Percentiles rank a stretch among this genome's conserved stretches.
These are phyloP conservation scores for Charadrius vociferus DNA, from an alignment of 2,113 vertebrate species.

Conservation along the genomic window DNA sequence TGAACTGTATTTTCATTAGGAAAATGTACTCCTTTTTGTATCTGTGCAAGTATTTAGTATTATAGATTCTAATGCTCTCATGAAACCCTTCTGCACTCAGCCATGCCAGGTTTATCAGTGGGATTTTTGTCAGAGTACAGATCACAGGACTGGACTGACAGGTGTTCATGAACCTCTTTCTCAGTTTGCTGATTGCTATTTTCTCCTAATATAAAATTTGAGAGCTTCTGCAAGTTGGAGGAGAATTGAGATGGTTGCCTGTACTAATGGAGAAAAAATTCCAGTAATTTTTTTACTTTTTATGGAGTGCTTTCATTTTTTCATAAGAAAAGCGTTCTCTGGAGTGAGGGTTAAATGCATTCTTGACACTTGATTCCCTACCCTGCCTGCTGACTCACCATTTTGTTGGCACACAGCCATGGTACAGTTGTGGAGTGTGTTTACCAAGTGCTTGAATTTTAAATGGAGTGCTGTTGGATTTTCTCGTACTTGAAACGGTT, in stretches of 20 bases:
- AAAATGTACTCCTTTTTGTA: not conserved
- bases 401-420: slow-evolving; percentile 39
- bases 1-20: not conserved
- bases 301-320: not conserved
- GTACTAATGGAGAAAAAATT: not conserved
- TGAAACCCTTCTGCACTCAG: not conserved
- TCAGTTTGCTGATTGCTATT: not conserved
- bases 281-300: not conserved
- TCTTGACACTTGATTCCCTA: slow-evolving; percentile 36
- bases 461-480: slow-evolving; percentile 5
- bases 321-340: not conserved
- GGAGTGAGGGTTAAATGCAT: slow-evolving; percentile 42
- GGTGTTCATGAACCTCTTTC: not conserved
- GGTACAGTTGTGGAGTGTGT: not conserved
- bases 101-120: not conserved
- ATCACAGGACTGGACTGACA: not conserved
- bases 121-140: not conserved
- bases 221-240: not conserved
- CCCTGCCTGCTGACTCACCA: slow-evolving; percentile 57
- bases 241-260: not conserved
- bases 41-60: not conserved
- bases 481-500: not conserved
- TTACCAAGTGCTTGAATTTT: not conserved
- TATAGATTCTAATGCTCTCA: not conserved
- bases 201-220: not conserved